phyloP scores from a whole-genome alignment of 2,113 vertebrate species.

The Nerophis lumbriciformis region DNA sequence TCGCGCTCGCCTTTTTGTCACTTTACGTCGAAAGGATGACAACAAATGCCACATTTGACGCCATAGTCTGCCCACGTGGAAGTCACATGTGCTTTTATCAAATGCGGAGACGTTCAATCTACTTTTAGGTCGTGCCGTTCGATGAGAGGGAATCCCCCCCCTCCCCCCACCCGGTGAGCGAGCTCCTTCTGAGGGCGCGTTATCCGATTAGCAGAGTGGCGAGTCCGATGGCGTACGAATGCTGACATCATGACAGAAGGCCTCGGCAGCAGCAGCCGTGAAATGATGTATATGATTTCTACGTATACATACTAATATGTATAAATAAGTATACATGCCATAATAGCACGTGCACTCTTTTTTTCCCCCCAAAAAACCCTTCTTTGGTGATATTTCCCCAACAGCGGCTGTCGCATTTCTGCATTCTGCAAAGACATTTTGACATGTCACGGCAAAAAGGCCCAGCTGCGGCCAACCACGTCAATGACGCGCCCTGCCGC shows the following conservation, averaged over 20 bases:
- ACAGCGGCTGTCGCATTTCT: no score
- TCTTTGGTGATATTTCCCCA: no score
- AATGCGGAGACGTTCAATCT: no score
- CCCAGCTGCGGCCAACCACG: conserved; percentile 15
- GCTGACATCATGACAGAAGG: conserved; percentile 32
- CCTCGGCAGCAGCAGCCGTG: background rate
- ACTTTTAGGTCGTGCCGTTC: no score
- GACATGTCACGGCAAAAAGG: conserved; percentile 41
- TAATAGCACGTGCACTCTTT: no score
- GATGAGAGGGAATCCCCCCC: conserved; percentile 50
- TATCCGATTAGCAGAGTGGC: conserved; percentile 60
- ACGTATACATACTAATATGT: no score
- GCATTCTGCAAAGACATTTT: conserved; percentile 25
- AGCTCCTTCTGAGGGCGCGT: conserved; percentile 52
- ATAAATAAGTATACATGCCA: no score
- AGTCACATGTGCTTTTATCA: background rate
- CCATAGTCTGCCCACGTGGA: conserved; percentile 7
- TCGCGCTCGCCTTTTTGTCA: no score
- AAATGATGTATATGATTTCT: background rate
- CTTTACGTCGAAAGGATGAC: no score
- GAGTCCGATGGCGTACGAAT: conserved; percentile 51
- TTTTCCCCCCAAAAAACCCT: no score
- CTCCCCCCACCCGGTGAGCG: conserved; percentile 11
- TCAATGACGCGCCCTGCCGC: background rate
- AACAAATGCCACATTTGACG: no score